Percentiles rank a stretch among this genome's conserved stretches.
Conservation (phyloP, 2,888 invertebrate genomes). For the Axea sp. region DNA sequence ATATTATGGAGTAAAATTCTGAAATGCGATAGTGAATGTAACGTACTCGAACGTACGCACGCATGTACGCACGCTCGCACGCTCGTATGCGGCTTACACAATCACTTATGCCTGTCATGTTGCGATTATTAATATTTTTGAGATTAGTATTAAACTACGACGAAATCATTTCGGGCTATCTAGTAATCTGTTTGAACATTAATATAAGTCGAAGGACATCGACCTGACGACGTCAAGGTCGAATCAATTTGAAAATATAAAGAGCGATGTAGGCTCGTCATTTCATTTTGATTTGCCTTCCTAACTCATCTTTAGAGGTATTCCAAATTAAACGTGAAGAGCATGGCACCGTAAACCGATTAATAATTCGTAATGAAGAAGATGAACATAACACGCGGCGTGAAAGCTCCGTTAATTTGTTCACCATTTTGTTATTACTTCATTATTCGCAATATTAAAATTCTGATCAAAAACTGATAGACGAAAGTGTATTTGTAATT, state of each 20-base stretch:
- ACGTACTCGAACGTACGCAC: too few species aligned
- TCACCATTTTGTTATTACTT: conserved; percentile 21
- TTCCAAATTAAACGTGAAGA: conserved; percentile 53
- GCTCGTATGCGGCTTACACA: conserved; percentile 30
- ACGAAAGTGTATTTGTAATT: neutral
- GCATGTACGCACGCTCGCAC: too few species aligned
- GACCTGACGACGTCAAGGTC: conserved; percentile 60
- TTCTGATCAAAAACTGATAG: neutral
- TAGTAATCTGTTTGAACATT: conserved; percentile 52
- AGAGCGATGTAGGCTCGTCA: conserved; percentile 31
- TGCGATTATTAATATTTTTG: conserved; percentile 48
- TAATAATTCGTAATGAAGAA: conserved; percentile 54
- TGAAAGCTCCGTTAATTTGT: conserved; percentile 26
- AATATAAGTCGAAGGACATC: conserved; percentile 54
- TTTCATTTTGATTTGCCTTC: conserved; percentile 42
- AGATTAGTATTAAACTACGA: conserved; percentile 47
- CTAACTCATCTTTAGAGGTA: conserved; percentile 56
- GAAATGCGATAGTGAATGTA: conserved; percentile 31
- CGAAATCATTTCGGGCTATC: conserved; percentile 45
- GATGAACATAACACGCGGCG: conserved; percentile 46
- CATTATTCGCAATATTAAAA: neutral
- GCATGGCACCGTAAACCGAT: conserved; percentile 53
- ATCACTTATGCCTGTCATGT: conserved; percentile 39
- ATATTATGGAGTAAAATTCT: conserved; percentile 18
- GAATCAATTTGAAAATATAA: conserved; percentile 57